Evolutionary conservation across 2,888 invertebrate genomes (phyloP).

Genomic region (Conistra vaccinii): DNA sequence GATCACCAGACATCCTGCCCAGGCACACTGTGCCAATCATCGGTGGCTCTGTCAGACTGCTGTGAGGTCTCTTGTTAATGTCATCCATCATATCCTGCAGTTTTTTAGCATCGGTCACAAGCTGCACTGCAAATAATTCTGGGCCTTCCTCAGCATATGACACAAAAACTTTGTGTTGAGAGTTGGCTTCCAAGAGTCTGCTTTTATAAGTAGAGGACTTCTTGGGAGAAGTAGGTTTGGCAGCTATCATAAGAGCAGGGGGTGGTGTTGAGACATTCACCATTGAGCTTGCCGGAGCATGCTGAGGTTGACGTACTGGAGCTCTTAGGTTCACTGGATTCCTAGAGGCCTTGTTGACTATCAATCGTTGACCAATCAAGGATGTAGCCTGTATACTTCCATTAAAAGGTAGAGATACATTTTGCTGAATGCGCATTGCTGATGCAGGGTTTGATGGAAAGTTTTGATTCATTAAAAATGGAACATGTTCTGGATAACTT

Average conservation of each 20-base stretch:
- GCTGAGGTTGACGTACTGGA: constrained; percentile 82
- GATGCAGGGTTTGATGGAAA: constrained; percentile 87
- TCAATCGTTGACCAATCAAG: constrained; percentile 80
- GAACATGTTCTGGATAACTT: constrained; percentile 83
- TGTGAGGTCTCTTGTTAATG: constrained; percentile 92
- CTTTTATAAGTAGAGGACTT: constrained; percentile 90
- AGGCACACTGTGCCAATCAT: constrained; percentile 95
- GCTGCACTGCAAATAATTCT: constrained; percentile 94
- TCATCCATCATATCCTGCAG: constrained; percentile 93
- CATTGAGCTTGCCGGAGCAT: constrained; percentile 61
- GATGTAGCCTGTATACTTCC: constrained; percentile 77
- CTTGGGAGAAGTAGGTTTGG: constrained; percentile 80
- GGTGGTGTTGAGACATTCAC: constrained; percentile 58
- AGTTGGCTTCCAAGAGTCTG: constrained; percentile 83
- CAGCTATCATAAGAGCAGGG: constrained; percentile 63
- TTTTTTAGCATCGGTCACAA: constrained; percentile 91
- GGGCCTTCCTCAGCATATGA: constrained; percentile 96
- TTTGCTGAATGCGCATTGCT: constrained; percentile 85
- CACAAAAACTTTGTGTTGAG: constrained; percentile 93
- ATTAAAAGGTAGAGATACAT: constrained; percentile 80
- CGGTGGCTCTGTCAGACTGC: constrained; percentile 92
- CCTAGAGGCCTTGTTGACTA: constrained; percentile 81
- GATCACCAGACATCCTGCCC: constrained; percentile 93
- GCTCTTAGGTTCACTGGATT: constrained; percentile 81
- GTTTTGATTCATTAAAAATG: constrained; percentile 85